These are phyloP conservation scores for Drymodes brunneopygia DNA, from an alignment of 2,113 vertebrate genomes.

Conservation along the genomic window DNA sequence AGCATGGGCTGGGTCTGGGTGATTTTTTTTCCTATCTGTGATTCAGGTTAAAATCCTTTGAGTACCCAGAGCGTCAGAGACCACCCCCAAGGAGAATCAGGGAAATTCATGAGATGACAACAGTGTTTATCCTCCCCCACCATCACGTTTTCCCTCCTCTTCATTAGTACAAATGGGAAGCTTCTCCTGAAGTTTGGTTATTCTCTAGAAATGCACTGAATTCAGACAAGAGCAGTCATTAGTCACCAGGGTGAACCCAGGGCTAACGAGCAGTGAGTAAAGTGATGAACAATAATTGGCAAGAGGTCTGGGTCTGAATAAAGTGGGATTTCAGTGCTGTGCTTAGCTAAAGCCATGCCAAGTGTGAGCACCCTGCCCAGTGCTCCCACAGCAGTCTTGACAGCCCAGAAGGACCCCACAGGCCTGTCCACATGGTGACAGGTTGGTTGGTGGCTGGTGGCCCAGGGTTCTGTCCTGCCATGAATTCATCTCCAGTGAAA, in stretches of 20 bases:
- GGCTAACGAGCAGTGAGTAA: neutral
- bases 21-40: neutral
- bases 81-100: neutral
- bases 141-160: neutral
- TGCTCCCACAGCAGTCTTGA: neutral
- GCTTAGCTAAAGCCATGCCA: neutral
- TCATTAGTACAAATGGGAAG: neutral
- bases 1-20: neutral
- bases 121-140: neutral
- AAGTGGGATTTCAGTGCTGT: neutral
- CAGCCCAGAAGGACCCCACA: neutral
- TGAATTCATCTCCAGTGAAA: neutral
- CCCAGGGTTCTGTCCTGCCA: rapidly evolving
- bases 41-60: neutral
- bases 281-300: neutral
- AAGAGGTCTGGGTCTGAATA: neutral
- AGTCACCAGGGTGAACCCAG: neutral
- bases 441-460: neutral
- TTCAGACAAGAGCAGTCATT: neutral
- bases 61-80: neutral
- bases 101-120: neutral
- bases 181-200: neutral
- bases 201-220: neutral
- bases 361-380: neutral
- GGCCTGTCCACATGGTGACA: neutral